Base-by-base conservation (phyloP, 2,888 invertebrate species). In the Endomychus coccineus region DNA sequence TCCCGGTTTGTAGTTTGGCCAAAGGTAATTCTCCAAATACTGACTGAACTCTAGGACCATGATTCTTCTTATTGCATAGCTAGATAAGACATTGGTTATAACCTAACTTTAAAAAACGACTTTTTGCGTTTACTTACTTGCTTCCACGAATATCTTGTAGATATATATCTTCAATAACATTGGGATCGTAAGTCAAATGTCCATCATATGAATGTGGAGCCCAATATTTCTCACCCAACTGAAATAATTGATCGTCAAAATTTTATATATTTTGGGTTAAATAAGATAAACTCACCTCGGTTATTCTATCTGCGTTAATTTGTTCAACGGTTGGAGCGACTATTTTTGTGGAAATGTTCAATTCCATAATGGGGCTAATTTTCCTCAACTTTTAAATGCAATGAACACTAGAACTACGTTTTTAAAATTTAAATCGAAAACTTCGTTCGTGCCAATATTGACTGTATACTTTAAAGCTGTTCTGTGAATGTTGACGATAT, bases 1-100 rank as follows among this genome's bases (percentile, higher is more conserved):
- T n/a, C 76, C 78, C 0, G 81, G 74, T 35, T 73, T 70, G 64
- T 89, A 98, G 67, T 96, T 89, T 1, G 95, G 94, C 98, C 97
- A 98, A 33, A 98, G 64, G 64, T 88, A 97, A 58, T 88, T 90
- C 66, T 98, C 98, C 50, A 98, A 65, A 64, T 96, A 98, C 59
- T 96, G 97, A 43, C 94, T 95, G 64, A 95, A 94, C 66, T 97
- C 96, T 38, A 97, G 69, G 75, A 95, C 84, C 83, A 95, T 92
- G 43, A 92, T 86, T 35, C 94, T 78, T n/a, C 89, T 75, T 3
- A 85, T 81, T 7, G 86, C 78, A 64, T 84, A 83, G 56, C 27
- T 25, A 25, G 11, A 25, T n/a, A n/a, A 25, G 11, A 6, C 27
- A 25, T 9, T 29, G 16, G 23, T 31, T 37, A 51, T 49, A 44